Evolutionary conservation across 2,797 vertebrate species (phyloP).

Genomic region (Lepus oiostolus): DNA sequence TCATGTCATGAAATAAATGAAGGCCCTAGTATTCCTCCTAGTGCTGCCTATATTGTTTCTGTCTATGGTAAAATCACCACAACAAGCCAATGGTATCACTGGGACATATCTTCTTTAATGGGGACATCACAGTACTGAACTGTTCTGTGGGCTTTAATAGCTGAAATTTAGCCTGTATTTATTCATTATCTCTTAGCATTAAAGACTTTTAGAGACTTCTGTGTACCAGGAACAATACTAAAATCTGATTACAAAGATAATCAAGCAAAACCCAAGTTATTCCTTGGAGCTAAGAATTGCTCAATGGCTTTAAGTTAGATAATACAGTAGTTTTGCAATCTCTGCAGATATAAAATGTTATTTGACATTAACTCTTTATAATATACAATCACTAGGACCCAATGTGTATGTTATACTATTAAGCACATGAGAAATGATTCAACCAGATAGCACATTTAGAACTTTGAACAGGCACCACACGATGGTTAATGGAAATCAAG

Average conservation of each 20-base stretch:
- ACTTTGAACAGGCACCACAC: conserved; percentile 45
- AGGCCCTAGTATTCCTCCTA: not conserved
- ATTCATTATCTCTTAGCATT: conserved; percentile 59
- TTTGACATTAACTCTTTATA: conserved; percentile 60
- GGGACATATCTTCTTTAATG: conserved; percentile 27
- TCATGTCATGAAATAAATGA: conserved; percentile 5
- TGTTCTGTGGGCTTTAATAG: conserved; percentile 30
- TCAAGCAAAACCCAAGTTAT: conserved; percentile 57
- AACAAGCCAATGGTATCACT: conserved; percentile 2
- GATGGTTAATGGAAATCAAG: conserved; percentile 66
- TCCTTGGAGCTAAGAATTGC: conserved; percentile 63
- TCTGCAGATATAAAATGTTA: conserved; percentile 62
- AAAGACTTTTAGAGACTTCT: conserved; percentile 56
- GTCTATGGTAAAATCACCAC: not conserved
- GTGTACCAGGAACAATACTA: conserved; percentile 26
- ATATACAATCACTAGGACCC: conserved; percentile 47
- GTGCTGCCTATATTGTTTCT: not conserved
- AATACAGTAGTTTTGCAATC: conserved; percentile 47
- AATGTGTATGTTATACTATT: conserved; percentile 13
- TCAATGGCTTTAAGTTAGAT: conserved; percentile 44
- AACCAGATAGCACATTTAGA: conserved; percentile 57
- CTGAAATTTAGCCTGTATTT: conserved; percentile 64
- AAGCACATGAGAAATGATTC: conserved; percentile 42
- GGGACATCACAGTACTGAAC: not conserved
- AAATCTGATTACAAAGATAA: conserved; percentile 69